A percentile compares a stretch with the other conserved stretches of the same genome.
phyloP scores from a whole-genome alignment of 1,140 invertebrate species.

The Acyrthosiphon pisum region DNA sequence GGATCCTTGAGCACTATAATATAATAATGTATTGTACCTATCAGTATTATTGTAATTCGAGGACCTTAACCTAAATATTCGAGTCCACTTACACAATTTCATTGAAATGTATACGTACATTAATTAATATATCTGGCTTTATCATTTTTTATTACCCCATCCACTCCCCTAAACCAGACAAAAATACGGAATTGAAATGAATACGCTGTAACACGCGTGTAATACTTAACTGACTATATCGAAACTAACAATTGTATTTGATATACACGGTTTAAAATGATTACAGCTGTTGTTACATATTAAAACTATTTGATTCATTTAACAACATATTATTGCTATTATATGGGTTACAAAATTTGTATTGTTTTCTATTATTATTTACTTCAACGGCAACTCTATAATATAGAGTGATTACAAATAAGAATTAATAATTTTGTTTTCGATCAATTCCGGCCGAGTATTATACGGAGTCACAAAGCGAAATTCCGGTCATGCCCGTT shows the following conservation, averaged over 20 bases:
- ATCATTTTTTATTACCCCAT: not conserved
- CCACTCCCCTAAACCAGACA: not conserved
- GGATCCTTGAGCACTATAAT: slow-evolving; percentile 33
- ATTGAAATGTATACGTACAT: not conserved
- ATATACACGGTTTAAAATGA: not conserved
- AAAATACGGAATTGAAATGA: not conserved
- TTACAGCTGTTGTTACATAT: not conserved
- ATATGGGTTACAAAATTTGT: not conserved
- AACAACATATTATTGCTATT: not conserved
- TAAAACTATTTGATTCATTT: not conserved
- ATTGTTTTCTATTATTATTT: not conserved
- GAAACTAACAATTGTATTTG: not conserved
- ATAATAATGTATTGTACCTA: not conserved
- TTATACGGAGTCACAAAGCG: not conserved
- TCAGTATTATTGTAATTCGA: slow-evolving; percentile 13
- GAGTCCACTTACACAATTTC: not conserved
- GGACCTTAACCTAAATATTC: slow-evolving; percentile 23
- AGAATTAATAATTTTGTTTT: not conserved
- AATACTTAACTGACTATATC: not conserved
- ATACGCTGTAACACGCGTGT: not conserved
- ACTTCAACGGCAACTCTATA: not conserved
- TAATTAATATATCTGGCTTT: not conserved
- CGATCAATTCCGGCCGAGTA: not conserved
- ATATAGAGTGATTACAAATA: not conserved
- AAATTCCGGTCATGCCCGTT: not conserved